Evolutionary conservation across 2,888 invertebrate genomes (phyloP).

Genomic region (Leuctra nigra): DNA sequence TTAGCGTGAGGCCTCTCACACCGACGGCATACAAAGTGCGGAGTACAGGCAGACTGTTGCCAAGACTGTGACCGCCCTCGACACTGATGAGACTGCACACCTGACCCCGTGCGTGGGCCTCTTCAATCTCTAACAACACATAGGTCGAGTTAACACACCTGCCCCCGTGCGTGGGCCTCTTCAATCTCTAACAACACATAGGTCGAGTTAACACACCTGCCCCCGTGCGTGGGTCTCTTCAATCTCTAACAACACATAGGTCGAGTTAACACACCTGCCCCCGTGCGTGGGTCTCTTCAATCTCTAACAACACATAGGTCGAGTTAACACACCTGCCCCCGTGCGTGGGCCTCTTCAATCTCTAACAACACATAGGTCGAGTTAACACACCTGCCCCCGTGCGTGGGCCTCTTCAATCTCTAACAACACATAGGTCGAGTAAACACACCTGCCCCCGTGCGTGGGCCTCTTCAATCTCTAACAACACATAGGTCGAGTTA

Average conservation of each 20-base stretch:
- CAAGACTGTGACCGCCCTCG: constrained; percentile 46
- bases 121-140: constrained; percentile 40
- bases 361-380: no score
- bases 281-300: constrained; percentile 39
- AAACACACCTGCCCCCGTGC: no score
- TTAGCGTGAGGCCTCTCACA: constrained; percentile 49
- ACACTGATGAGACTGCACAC: constrained; percentile 44
- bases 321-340: no score
- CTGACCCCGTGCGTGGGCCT: constrained; percentile 39
- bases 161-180: constrained; percentile 39
- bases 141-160: constrained; percentile 42
- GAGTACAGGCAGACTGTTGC: constrained; percentile 44
- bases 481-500: no score
- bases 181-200: constrained; percentile 40
- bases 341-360: no score
- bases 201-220: constrained; percentile 42
- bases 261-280: constrained; percentile 43
- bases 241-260: constrained; percentile 40
- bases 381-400: no score
- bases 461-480: no score
- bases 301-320: constrained; percentile 40
- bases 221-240: constrained; percentile 39
- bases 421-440: no score
- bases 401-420: no score
- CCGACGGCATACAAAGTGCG: constrained; percentile 46